Conservation (phyloP, 2,113 vertebrate genomes). For the Chroicocephalus ridibundus region DNA sequence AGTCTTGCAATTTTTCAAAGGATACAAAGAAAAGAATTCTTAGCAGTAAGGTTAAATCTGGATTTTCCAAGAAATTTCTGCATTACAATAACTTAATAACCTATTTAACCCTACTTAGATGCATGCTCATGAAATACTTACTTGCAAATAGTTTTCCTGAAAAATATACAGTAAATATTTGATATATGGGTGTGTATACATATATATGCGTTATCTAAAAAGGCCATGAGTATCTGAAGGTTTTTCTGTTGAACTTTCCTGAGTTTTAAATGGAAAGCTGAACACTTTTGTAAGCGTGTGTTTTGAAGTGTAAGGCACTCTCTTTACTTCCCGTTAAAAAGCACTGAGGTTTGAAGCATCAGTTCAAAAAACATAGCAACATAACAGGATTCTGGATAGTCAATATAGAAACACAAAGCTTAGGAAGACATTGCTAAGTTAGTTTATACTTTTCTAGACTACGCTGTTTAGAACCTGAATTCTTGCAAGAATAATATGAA, state of each 20-base stretch:
- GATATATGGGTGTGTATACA: no score
- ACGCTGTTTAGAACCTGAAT: neutral
- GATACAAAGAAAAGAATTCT: neutral
- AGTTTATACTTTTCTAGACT: neutral
- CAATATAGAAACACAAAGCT: neutral
- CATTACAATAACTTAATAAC: neutral
- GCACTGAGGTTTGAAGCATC: neutral
- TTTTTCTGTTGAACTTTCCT: neutral
- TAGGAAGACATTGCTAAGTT: neutral
- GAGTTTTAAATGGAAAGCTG: neutral
- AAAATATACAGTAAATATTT: neutral
- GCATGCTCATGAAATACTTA: neutral
- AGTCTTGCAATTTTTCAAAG: neutral
- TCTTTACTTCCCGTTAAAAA: neutral
- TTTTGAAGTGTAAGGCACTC: neutral
- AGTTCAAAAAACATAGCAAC: neutral
- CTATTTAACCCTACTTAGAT: neutral
- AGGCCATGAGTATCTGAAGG: neutral
- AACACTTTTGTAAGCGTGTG: neutral
- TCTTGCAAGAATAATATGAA: neutral
- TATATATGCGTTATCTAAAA: neutral
- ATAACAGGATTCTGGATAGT: neutral
- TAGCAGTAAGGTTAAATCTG: neutral
- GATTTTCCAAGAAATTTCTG: neutral
- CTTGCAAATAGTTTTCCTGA: neutral